Conservation (phyloP, 2,888 invertebrate species). For the Branchellion lobata region DNA sequence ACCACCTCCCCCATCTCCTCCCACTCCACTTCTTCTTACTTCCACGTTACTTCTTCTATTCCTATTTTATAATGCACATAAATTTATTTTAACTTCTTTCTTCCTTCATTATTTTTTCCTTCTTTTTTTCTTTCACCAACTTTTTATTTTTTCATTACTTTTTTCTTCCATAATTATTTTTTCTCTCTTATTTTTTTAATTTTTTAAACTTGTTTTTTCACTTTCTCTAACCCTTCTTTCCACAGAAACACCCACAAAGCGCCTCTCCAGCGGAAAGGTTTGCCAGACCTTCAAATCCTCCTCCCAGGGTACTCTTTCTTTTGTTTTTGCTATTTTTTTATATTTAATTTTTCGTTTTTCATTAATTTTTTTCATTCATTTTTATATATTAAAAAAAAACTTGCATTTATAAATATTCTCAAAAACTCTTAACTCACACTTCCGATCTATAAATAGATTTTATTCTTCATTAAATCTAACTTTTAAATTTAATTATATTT, state of each 20-base stretch:
- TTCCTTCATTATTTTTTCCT: background rate
- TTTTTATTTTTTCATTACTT: too few relatives aligned
- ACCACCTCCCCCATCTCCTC: background rate
- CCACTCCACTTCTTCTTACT: background rate
- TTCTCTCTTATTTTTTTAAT: background rate
- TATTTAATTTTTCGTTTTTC: too few relatives aligned
- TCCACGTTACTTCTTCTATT: background rate
- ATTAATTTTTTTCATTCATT: too few relatives aligned
- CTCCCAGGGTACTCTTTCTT: conserved; percentile 39
- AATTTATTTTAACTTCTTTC: too few relatives aligned
- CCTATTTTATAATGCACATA: too few relatives aligned
- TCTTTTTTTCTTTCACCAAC: too few relatives aligned
- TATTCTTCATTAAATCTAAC: too few relatives aligned
- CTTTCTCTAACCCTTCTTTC: background rate
- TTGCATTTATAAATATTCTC: too few relatives aligned
- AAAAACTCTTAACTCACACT: too few relatives aligned
- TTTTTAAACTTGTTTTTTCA: background rate
- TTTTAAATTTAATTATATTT: too few relatives aligned
- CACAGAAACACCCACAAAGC: conserved; percentile 50
- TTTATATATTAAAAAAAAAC: too few relatives aligned
- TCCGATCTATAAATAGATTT: too few relatives aligned
- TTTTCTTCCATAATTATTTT: background rate
- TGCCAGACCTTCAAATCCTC: conserved; percentile 58
- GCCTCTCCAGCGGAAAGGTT: conserved; percentile 56
- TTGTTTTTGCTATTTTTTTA: background rate